Conservation (phyloP, 2,113 vertebrate species). For the Motacilla alba region DNA sequence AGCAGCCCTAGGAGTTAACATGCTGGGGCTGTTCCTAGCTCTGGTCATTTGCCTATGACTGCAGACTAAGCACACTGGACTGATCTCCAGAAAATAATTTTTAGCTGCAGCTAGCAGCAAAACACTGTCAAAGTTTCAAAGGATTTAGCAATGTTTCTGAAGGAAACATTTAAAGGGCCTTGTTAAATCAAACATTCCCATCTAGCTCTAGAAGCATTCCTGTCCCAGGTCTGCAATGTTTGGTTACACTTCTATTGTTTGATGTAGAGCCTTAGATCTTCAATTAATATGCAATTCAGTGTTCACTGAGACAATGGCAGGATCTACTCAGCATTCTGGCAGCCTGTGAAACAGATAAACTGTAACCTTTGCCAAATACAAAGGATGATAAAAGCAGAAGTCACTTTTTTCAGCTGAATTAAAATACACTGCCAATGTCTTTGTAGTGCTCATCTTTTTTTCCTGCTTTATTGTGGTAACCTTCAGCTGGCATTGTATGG, state of each 20-base stretch:
- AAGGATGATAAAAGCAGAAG: slow-evolving; percentile 14
- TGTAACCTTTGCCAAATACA: slow-evolving; percentile 36
- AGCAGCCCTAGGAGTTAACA: background rate
- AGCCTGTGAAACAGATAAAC: slow-evolving; percentile 30
- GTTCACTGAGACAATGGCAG: slow-evolving; percentile 16
- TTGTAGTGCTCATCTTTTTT: slow-evolving; percentile 11
- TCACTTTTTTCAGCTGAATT: background rate
- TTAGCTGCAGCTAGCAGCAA: slow-evolving; percentile 39
- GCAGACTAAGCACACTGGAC: slow-evolving; percentile 12
- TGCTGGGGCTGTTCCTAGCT: background rate
- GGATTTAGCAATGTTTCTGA: slow-evolving; percentile 18
- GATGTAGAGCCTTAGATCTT: slow-evolving; percentile 38
- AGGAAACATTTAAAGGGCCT: slow-evolving; percentile 50
- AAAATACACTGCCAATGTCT: slow-evolving; percentile 3
- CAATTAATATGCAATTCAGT: slow-evolving; percentile 48
- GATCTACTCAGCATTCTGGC: slow-evolving; percentile 27
- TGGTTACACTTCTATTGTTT: slow-evolving; percentile 17
- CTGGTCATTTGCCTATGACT: background rate
- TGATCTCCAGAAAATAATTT: slow-evolving; percentile 29
- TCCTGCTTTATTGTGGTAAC: slow-evolving; percentile 19
- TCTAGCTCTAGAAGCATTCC: slow-evolving; percentile 24
- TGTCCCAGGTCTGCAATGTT: background rate
- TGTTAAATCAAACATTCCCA: slow-evolving; percentile 34
- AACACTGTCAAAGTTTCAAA: slow-evolving; percentile 46
- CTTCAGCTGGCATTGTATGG: background rate